Conservation (phyloP, 2,888 invertebrate genomes). For the Scotopteryx bipunctaria region DNA sequence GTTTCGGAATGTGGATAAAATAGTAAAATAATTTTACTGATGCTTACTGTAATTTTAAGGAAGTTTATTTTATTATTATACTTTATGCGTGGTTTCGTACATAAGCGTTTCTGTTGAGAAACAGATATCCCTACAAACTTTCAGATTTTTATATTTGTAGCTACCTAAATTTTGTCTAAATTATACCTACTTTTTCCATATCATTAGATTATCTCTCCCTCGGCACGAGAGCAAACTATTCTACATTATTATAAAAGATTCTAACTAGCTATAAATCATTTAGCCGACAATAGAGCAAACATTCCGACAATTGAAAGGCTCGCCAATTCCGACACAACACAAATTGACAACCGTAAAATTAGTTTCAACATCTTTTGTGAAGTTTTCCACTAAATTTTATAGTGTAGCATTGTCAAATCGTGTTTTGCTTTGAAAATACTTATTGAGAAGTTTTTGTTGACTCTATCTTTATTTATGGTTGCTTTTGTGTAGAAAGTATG, state of each 20-base stretch:
- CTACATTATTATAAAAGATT: not conserved
- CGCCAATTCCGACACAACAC: slow-evolving; percentile 36
- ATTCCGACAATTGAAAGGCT: slow-evolving; percentile 18
- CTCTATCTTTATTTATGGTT: slow-evolving; percentile 11
- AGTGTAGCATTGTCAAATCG: slow-evolving; percentile 28
- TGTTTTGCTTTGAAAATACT: slow-evolving; percentile 3
- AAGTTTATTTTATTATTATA: too few species aligned
- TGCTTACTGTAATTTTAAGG: too few species aligned
- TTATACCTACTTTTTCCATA: too few species aligned
- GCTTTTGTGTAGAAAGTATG: not conserved
- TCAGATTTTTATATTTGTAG: too few species aligned
- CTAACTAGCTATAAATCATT: slow-evolving; percentile 5
- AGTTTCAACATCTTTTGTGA: slow-evolving; percentile 35
- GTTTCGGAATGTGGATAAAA: slow-evolving; percentile 4
- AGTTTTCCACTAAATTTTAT: slow-evolving; percentile 39
- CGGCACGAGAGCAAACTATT: not conserved
- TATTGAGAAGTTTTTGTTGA: slow-evolving; percentile 29
- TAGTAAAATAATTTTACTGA: not conserved
- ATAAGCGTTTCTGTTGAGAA: too few species aligned
- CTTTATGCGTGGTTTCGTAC: too few species aligned
- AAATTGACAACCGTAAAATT: slow-evolving; percentile 52
- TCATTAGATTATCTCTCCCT: not conserved
- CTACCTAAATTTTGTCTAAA: too few species aligned
- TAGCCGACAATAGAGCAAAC: slow-evolving; percentile 10
- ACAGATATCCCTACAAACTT: too few species aligned